Evolutionary conservation across 2,113 vertebrate genomes (phyloP), one percentile per base, ranked within the genome.

Genomic region (Australoheros scitulus): DNA sequence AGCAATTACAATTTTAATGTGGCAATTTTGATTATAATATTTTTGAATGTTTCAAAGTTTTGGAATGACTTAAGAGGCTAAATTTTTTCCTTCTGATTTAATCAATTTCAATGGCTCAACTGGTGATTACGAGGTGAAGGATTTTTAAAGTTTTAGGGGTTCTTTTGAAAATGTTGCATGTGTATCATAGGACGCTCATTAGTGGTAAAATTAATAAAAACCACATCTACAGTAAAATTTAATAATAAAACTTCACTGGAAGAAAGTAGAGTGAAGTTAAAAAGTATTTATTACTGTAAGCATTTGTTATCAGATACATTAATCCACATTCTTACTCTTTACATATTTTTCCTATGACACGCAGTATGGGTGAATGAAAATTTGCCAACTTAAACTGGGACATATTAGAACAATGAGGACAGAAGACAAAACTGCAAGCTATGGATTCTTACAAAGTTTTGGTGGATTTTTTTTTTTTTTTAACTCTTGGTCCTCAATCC

Each of bases 321-420:
- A 18, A 17, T 29, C 0, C 1, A 2, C n/a, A 38, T n/a, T 77
- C 5, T 17, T 65, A 11, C 20, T 58, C 17, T 8, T 8, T 41
- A 43, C 13, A 14, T 47, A 47, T 29, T 55, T 43, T 61, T 26
- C 22, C 22, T 55, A 14, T 34, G 10, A 29, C 34, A 41, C 26
- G 20, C 13, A 61, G 72, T 29, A 61, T 43, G 8, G 32, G 29
- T 29, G 11, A 58, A 81, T 20, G 22, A 11, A 82, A 56, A 74
- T 75, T 17, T 63, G 15, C 17, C 72, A 84, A 81, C 18, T 64
- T 87, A 77, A 56, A 36, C 11, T 34, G 36, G 32, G 34, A 81
- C 57, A 64, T 68, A 76, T 65, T 75, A 22, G n/a, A 82, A 15
- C 50, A 75, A 72, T 38, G 59, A 83, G 26, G 26, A 72, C 43